Conservation (phyloP, 1,140 invertebrate species). For the honey bee (Apis mellifera) region Amel_HAv3.1 CM009939.2:2873501-2874000, state of each 20-base stretch:
- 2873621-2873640: no score
- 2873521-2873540: no score
- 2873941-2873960: constrained; percentile 90
- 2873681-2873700: background rate
- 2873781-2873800: constrained; percentile 90
- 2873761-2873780: constrained; percentile 85
- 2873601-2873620: no score
- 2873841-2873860: constrained; percentile 87
- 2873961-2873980: constrained; percentile 92
- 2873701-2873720: background rate
- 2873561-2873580: no score
- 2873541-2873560: no score
- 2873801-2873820: constrained; percentile 90
- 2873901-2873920: background rate
- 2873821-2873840: constrained; percentile 91
- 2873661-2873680: background rate
- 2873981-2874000: constrained; percentile 90
- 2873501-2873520: no score
- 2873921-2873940: constrained; percentile 4
- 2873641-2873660: no score
- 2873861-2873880: background rate
- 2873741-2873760: constrained; percentile 83
- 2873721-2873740: constrained; percentile 74
- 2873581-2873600: no score
- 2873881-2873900: background rate